Percentiles rank a stretch among this genome's conserved stretches.
These are phyloP conservation scores for Chymomyza procnemis DNA, from an alignment of 2,888 invertebrate species.

Conservation along the genomic window DNA sequence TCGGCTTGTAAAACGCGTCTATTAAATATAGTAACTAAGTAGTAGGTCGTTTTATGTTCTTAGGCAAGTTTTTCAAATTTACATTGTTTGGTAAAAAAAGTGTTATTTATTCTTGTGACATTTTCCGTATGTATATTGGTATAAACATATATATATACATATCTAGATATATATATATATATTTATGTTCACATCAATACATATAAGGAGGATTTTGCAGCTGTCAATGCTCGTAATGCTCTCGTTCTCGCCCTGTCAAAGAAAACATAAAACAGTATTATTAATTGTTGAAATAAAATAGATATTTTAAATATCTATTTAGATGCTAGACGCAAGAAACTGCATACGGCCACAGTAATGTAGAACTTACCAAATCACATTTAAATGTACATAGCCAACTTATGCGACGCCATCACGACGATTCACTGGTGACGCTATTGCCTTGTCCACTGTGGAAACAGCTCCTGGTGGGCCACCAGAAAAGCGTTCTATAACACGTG, in stretches of 20 bases:
- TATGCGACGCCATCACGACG: constrained; percentile 44
- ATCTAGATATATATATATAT: constrained; percentile 17
- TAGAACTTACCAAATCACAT: background rate
- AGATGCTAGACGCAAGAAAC: too few species aligned
- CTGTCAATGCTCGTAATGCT: background rate
- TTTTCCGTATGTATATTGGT: background rate
- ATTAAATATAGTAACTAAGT: constrained; percentile 50
- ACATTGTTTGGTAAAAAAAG: background rate
- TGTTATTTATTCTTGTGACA: background rate
- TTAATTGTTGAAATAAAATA: too few species aligned
- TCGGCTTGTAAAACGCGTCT: constrained; percentile 47
- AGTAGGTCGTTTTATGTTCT: constrained; percentile 28
- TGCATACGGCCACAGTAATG: too few species aligned
- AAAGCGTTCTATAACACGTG: constrained; percentile 58
- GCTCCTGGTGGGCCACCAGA: constrained; percentile 24
- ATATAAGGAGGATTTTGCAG: background rate
- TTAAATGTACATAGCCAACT: background rate
- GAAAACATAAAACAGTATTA: background rate
- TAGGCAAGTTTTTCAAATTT: constrained; percentile 11
- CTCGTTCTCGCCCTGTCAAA: background rate
- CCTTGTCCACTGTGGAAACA: constrained; percentile 34
- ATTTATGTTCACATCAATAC: background rate
- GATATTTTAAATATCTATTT: too few species aligned
- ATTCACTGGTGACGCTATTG: constrained; percentile 12
- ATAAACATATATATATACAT: background rate